phyloP scores from a whole-genome alignment of 2,113 vertebrate species.

The Nymphicus hollandicus region DNA sequence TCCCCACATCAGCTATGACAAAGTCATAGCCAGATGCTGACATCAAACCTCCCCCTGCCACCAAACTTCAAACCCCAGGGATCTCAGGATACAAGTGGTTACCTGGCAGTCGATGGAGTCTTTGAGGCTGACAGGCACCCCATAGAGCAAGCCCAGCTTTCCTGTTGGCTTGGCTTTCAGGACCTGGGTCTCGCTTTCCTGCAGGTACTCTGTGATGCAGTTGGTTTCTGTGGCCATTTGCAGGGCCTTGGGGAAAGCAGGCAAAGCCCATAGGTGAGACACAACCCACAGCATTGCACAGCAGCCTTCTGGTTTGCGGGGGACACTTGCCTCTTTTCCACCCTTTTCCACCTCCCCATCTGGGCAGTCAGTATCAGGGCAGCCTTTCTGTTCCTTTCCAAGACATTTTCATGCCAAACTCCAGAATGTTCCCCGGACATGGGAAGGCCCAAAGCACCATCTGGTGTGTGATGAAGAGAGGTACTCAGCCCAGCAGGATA shows the following conservation, averaged over 20 bases:
- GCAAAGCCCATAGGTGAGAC: not conserved
- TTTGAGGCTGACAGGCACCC: conserved; percentile 84
- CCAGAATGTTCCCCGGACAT: not conserved
- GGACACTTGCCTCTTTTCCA: not conserved
- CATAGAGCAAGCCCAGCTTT: conserved; percentile 62
- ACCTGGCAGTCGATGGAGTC: conserved; percentile 81
- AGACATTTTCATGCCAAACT: not conserved
- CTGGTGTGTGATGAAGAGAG: not conserved
- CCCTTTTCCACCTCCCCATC: not conserved
- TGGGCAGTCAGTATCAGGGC: accelerated
- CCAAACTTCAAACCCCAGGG: not conserved
- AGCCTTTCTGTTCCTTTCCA: not conserved
- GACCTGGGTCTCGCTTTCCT: conserved; percentile 75
- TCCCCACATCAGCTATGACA: not conserved
- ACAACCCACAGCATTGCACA: accelerated
- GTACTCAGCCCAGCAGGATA: not conserved
- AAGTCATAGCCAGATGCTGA: not conserved
- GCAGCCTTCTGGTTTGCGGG: not conserved
- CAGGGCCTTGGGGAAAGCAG: conserved; percentile 68
- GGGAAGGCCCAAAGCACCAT: accelerated
- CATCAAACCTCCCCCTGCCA: not conserved
- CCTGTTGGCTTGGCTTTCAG: conserved; percentile 1
- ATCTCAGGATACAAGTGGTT: accelerated
- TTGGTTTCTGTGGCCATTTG: conserved; percentile 75
- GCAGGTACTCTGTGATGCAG: conserved; percentile 76